These are phyloP conservation scores for Columba janthina DNA, from an alignment of 2,113 vertebrate species.

Conservation along the genomic window DNA sequence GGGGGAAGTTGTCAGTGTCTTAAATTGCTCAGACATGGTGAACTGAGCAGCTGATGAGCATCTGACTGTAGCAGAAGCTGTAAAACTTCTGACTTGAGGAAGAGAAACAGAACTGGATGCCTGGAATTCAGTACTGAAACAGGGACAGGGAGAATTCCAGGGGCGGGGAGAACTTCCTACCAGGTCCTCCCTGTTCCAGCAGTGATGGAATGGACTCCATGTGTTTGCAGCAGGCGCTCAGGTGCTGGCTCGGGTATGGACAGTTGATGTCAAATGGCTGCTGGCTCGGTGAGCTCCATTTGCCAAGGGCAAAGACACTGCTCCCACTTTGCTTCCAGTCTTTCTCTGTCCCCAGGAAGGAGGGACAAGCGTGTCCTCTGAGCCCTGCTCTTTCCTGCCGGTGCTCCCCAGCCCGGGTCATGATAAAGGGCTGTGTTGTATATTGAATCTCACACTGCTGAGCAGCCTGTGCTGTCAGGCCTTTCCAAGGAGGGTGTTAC, in stretches of 20 bases:
- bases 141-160: not conserved
- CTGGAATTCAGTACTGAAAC: not conserved
- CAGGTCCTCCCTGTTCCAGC: not conserved
- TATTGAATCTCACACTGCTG: not conserved
- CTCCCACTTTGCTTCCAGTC: not conserved
- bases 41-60: constrained; percentile 33
- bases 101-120: not conserved
- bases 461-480: not conserved
- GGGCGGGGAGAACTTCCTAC: not conserved
- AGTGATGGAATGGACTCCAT: accelerated
- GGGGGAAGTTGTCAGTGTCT: constrained; percentile 16
- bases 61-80: constrained; percentile 34
- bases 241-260: not conserved
- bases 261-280: accelerated
- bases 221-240: not conserved
- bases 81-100: constrained; percentile 33
- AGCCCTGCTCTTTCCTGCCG: too few species aligned
- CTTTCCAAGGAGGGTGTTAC: not conserved
- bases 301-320: not conserved
- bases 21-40: not conserved
- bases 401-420: too few species aligned
- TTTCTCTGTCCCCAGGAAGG: not conserved
- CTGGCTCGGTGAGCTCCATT: accelerated
- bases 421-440: too few species aligned
- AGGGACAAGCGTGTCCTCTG: not conserved